A percentile compares a stretch with the other conserved stretches of the same genome.
These are phyloP conservation scores for Pygmarrhopalites habei DNA, from an alignment of 1,140 invertebrate species.

Conservation along the genomic window DNA sequence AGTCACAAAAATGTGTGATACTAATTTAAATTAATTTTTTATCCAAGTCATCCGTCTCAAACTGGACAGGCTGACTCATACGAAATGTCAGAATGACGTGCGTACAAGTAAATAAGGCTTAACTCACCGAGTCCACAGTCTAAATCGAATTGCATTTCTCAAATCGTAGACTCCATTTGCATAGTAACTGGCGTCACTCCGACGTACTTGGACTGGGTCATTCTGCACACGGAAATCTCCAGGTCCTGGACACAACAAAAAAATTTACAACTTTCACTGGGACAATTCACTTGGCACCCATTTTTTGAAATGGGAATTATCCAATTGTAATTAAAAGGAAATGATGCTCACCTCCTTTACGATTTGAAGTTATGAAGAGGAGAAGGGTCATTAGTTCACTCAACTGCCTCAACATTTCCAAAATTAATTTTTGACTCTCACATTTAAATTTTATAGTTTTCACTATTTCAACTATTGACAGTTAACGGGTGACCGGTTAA, in stretches of 20 bases:
- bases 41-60: too few species aligned
- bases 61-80: neutral
- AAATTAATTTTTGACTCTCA: neutral
- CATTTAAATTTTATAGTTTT: too few species aligned
- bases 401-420: too few species aligned
- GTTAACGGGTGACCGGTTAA: too few species aligned
- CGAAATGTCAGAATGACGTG: neutral
- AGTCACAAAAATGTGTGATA: too few species aligned
- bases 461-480: too few species aligned
- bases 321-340: too few species aligned
- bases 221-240: conserved; percentile 20
- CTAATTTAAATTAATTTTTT: too few species aligned
- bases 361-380: neutral
- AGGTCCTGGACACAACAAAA: conserved; percentile 5
- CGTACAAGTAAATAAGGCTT: neutral
- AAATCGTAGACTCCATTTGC: conserved; percentile 24
- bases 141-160: conserved; percentile 19
- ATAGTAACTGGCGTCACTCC: conserved; percentile 2
- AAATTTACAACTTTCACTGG: neutral
- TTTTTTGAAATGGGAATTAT: too few species aligned
- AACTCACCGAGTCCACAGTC: conserved; percentile 23
- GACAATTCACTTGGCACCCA: too few species aligned
- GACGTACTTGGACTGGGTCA: conserved; percentile 17
- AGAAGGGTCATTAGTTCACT: neutral
- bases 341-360: conserved; percentile 8